Evolutionary conservation across 2,113 vertebrate genomes (phyloP).

Genomic region (Pangasianodon hypophthalmus): DNA sequence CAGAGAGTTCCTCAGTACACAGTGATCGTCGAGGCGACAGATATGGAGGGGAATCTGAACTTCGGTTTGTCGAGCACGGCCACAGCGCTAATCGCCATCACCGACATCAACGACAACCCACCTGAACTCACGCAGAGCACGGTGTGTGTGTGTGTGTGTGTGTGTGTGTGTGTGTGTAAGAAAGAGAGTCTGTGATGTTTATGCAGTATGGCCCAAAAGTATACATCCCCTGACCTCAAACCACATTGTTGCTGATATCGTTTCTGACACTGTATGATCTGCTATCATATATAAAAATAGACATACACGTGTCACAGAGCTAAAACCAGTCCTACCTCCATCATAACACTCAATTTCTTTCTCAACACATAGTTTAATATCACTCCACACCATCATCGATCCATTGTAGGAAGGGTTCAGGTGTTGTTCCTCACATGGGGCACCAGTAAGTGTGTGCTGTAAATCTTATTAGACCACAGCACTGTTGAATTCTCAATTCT

Average conservation of each 20-base stretch:
- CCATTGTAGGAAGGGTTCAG: not conserved
- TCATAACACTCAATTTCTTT: too few relatives aligned
- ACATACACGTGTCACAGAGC: not conserved
- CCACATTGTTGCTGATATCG: not conserved
- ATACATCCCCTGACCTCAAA: not conserved
- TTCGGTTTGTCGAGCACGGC: conserved; percentile 95
- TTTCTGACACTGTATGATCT: not conserved
- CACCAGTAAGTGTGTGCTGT: not conserved
- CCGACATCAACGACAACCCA: conserved; percentile 95
- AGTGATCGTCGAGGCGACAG: conserved; percentile 91
- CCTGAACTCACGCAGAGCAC: conserved; percentile 89
- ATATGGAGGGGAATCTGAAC: conserved; percentile 97
- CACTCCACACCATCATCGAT: not conserved
- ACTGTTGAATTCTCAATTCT: not conserved
- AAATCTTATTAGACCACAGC: too few relatives aligned
- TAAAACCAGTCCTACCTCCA: not conserved
- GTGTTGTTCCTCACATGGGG: not conserved
- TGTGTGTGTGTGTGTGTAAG: conserved; percentile 7
- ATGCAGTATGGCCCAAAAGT: not conserved
- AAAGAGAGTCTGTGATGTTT: not conserved
- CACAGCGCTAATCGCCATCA: conserved; percentile 89
- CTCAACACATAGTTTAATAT: not conserved
- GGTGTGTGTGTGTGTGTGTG: conserved; percentile 72
- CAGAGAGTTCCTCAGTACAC: conserved; percentile 96
- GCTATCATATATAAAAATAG: not conserved